Evolutionary conservation across 2,113 vertebrate species (phyloP).

Genomic region (Halichoerus grypus): DNA sequence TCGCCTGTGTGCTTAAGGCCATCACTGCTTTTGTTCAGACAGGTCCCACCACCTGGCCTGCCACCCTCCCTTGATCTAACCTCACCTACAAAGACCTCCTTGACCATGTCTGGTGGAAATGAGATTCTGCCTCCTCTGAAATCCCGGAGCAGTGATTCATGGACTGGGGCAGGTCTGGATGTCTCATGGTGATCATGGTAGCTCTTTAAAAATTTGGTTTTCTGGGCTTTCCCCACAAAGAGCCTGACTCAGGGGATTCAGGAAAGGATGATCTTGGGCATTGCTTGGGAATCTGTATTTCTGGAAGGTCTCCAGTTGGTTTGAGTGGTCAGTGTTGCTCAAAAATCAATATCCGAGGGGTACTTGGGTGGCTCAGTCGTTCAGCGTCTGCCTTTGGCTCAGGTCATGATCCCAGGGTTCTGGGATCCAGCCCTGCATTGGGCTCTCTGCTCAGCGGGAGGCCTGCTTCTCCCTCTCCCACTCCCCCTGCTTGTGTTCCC

Average conservation of each 20-base stretch:
- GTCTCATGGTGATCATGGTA: not conserved
- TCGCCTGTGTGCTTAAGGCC: rapidly evolving
- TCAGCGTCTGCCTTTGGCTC: too few relatives aligned
- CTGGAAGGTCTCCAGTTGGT: not conserved
- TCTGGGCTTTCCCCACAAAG: not conserved
- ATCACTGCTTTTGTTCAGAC: not conserved
- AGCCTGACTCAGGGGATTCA: not conserved
- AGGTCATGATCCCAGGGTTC: too few relatives aligned
- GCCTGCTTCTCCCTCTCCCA: too few relatives aligned
- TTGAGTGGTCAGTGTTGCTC: not conserved
- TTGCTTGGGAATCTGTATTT: not conserved
- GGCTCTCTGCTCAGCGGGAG: too few relatives aligned
- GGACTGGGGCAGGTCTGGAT: not conserved
- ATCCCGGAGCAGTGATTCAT: too few relatives aligned
- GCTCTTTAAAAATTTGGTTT: not conserved
- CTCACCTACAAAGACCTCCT: not conserved
- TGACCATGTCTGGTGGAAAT: not conserved
- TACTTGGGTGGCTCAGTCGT: too few relatives aligned
- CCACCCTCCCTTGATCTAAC: not conserved
- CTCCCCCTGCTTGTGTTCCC: too few relatives aligned
- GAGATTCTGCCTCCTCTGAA: not conserved
- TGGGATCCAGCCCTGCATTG: too few relatives aligned
- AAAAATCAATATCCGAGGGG: not conserved
- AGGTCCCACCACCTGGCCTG: rapidly evolving
- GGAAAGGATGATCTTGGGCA: rapidly evolving